phyloP scores from a whole-genome alignment of 1,140 invertebrate genomes.

The Drosophila kikkawai region DNA sequence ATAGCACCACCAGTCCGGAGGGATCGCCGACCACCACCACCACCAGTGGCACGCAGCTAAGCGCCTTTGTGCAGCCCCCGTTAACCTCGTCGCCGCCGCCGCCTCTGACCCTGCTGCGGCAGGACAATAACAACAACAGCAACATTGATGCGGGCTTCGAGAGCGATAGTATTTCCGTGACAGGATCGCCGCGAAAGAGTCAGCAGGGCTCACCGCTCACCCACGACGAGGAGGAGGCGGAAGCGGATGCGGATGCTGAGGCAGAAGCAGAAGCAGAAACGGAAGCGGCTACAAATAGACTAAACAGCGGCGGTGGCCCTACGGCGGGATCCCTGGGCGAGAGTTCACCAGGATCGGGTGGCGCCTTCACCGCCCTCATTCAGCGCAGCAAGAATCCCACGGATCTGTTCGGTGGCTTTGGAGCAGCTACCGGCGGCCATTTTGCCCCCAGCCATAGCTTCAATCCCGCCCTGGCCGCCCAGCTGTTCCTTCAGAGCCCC shows the following conservation, averaged over 20 bases:
- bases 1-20: slow-evolving; percentile 89
- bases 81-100: slow-evolving; percentile 55
- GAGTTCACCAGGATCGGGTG: slow-evolving; percentile 41
- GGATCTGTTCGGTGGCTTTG: slow-evolving; percentile 85
- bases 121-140: slow-evolving; percentile 74
- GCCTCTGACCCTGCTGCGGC: slow-evolving; percentile 61
- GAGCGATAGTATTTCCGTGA: slow-evolving; percentile 90
- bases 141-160: slow-evolving; percentile 84
- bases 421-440: slow-evolving; percentile 57
- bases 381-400: slow-evolving; percentile 77
- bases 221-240: slow-evolving; percentile 66
- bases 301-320: neutral
- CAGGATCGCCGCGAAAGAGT: slow-evolving; percentile 86
- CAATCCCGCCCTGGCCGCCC: slow-evolving; percentile 89
- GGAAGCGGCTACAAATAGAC: slow-evolving; percentile 17
- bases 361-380: slow-evolving; percentile 82
- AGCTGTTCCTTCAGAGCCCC: slow-evolving; percentile 90
- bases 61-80: slow-evolving; percentile 59
- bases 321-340: slow-evolving; percentile 6
- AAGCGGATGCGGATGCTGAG: slow-evolving; percentile 34
- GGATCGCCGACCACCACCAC: slow-evolving; percentile 83
- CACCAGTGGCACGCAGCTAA: slow-evolving; percentile 54
- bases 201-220: slow-evolving; percentile 57
- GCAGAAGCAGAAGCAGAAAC: slow-evolving; percentile 36
- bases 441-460: slow-evolving; percentile 86